phyloP scores from a whole-genome alignment of 92 coral and sea anemone genomes.

The Parazoanthus atlanticus region DNA sequence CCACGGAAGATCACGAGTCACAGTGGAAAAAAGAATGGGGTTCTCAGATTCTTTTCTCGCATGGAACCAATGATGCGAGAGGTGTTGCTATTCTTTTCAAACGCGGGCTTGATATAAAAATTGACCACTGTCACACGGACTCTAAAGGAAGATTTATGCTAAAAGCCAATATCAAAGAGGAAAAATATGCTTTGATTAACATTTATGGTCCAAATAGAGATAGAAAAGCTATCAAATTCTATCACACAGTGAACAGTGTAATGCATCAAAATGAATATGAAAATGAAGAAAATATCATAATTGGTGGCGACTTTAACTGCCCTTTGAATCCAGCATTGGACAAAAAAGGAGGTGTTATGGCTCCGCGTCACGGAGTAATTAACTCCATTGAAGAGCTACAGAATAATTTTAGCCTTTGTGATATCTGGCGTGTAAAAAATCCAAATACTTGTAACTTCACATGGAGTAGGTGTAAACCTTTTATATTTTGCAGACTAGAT shows the following conservation, averaged over 20 bases:
- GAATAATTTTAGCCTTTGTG: no score
- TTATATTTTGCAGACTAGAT: conserved; percentile 34
- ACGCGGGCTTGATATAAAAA: conserved; percentile 17
- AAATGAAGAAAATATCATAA: background rate
- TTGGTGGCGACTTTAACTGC: no score
- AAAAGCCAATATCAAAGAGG: background rate
- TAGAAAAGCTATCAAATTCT: background rate
- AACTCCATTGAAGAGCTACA: background rate
- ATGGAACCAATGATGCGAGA: background rate
- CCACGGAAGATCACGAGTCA: background rate
- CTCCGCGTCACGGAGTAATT: no score
- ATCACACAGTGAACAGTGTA: background rate
- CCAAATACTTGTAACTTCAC: conserved; percentile 28
- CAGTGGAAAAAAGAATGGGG: conserved; percentile 42
- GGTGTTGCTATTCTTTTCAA: conserved; percentile 23
- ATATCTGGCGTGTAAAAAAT: conserved; percentile 32
- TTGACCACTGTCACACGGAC: background rate
- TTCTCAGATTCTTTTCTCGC: conserved; percentile 1
- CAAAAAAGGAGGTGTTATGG: conserved; percentile 7
- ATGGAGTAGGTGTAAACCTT: conserved; percentile 19
- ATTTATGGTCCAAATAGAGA: background rate
- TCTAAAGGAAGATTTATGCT: background rate
- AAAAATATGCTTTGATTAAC: background rate
- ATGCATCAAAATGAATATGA: background rate
- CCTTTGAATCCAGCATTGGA: background rate